Conservation (phyloP, 2,113 vertebrate species). For the Myrmecophaga tridactyla region DNA sequence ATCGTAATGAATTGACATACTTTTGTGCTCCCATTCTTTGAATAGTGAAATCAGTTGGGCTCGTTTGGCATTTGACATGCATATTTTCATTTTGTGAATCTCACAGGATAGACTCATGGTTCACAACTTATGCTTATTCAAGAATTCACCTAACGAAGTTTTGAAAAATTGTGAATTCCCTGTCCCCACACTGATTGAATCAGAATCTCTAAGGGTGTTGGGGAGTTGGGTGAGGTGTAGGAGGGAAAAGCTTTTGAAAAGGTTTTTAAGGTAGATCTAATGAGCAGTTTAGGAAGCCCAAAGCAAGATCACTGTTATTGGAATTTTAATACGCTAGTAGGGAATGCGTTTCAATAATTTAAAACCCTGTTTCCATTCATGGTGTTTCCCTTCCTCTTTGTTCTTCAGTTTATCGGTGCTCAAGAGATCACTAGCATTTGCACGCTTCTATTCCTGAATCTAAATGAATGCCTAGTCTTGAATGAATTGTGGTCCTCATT, state of each 20-base stretch:
- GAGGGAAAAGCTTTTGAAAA: neutral
- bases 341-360: neutral
- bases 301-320: neutral
- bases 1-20: neutral
- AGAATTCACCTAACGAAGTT: neutral
- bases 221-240: fast-evolving
- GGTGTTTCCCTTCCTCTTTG: neutral
- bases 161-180: neutral
- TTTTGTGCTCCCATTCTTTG: constrained; percentile 5
- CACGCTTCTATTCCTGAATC: neutral
- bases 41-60: neutral
- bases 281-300: neutral
- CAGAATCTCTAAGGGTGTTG: neutral
- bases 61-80: neutral
- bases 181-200: neutral
- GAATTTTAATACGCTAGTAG: neutral
- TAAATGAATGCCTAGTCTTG: neutral
- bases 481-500: neutral
- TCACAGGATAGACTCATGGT: neutral
- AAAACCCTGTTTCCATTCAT: neutral
- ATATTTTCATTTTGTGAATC: constrained; percentile 21
- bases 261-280: neutral
- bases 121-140: neutral
- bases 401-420: neutral
- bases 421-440: neutral